These are phyloP conservation scores for Ceriagrion tenellum DNA, from an alignment of 2,888 invertebrate species.

Conservation along the genomic window DNA sequence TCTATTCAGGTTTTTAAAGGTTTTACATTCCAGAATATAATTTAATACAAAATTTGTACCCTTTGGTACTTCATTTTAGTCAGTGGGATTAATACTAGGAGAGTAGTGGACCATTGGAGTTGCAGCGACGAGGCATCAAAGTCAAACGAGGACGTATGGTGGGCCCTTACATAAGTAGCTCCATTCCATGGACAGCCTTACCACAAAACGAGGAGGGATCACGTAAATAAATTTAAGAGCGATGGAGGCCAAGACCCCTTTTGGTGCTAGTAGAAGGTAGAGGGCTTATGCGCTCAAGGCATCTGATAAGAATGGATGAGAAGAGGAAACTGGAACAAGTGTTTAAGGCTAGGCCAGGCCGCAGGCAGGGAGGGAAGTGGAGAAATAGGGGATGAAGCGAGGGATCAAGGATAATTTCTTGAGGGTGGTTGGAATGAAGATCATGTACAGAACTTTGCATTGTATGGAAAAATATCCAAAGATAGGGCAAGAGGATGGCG, in stretches of 20 bases:
- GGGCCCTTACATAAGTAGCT: background rate
- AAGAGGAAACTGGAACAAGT: background rate
- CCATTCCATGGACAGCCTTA: background rate
- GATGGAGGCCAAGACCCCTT: background rate
- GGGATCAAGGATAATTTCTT: background rate
- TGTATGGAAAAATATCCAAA: background rate
- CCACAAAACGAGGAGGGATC: background rate
- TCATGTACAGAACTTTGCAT: background rate
- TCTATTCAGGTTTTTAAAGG: no score
- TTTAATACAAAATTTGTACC: no score
- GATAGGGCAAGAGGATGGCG: background rate
- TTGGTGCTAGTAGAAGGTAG: background rate
- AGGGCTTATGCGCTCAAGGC: background rate
- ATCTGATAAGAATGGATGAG: slow-evolving; percentile 9
- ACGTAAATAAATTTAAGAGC: background rate
- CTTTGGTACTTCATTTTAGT: no score
- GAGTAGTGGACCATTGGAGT: background rate
- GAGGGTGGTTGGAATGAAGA: background rate
- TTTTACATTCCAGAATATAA: no score
- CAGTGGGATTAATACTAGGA: no score
- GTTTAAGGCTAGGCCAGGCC: background rate
- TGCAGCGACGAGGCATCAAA: background rate
- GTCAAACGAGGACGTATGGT: background rate
- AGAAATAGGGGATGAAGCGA: no score
- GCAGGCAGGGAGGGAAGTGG: background rate